A percentile compares a stretch with the other conserved stretches of the same genome.
These are phyloP conservation scores for Damaliscus lunatus DNA, from an alignment of 2,113 vertebrate species.

Conservation along the genomic window DNA sequence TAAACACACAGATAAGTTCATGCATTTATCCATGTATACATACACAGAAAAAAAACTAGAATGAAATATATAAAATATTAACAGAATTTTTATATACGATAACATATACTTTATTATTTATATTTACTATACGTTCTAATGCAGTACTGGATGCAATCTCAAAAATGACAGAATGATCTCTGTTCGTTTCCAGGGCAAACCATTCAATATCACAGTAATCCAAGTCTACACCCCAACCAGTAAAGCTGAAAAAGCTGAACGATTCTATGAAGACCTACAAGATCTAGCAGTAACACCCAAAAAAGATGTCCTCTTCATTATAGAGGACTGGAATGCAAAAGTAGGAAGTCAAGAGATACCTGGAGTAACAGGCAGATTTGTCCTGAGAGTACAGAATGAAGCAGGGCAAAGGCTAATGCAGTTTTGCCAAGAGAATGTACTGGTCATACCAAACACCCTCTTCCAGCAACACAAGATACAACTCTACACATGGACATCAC, in stretches of 20 bases:
- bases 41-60: not conserved
- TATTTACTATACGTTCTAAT: not conserved
- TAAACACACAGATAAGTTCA: not conserved
- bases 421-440: not conserved
- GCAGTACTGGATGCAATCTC: not conserved
- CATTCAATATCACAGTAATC: not conserved
- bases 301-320: not conserved
- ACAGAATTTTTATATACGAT: not conserved
- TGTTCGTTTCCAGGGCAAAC: not conserved
- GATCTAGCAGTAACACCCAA: not conserved
- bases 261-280: not conserved
- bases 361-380: not conserved
- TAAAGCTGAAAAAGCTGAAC: not conserved
- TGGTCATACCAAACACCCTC: not conserved
- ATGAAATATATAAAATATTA: not conserved
- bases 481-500: not conserved
- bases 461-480: not conserved
- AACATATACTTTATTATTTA: slow-evolving; percentile 11
- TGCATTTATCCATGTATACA: not conserved
- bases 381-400: not conserved
- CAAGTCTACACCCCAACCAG: not conserved
- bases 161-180: not conserved
- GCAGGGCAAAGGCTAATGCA: not conserved
- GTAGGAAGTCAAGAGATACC: not conserved
- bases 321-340: not conserved